A percentile compares a stretch with the other conserved stretches of the same genome.
Evolutionary conservation across 2,113 vertebrate genomes (phyloP).

Genomic region (Pipa parva): DNA sequence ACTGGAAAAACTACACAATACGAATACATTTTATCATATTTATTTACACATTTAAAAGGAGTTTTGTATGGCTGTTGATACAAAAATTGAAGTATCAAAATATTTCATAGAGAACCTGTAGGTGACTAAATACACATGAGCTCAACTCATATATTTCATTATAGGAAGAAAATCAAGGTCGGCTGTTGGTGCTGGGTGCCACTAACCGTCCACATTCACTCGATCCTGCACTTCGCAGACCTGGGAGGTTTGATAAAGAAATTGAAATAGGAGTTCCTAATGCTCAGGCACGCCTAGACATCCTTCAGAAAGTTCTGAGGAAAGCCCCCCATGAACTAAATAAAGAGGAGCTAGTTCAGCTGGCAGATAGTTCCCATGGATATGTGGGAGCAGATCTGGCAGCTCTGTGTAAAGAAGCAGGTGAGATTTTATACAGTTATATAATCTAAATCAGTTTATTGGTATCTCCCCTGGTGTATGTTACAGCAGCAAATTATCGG

Average conservation of each 20-base stretch:
- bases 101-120: too few relatives aligned
- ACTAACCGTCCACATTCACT: constrained; percentile 89
- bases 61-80: too few relatives aligned
- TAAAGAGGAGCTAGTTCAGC: constrained; percentile 60
- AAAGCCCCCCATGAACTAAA: constrained; percentile 66
- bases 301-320: constrained; percentile 76
- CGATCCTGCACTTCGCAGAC: constrained; percentile 84
- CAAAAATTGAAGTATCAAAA: too few relatives aligned
- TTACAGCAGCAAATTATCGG: too few relatives aligned
- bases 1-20: too few relatives aligned
- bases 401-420: constrained; percentile 91
- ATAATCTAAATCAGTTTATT: neutral
- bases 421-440: constrained; percentile 55
- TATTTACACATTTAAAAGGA: too few relatives aligned
- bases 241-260: constrained; percentile 91
- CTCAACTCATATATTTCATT: neutral
- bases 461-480: too few relatives aligned
- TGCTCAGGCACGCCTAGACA: constrained; percentile 76
- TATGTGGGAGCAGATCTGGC: constrained; percentile 91
- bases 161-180: constrained; percentile 84
- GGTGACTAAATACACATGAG: neutral
- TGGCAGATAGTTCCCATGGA: constrained; percentile 80
- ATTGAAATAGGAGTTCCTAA: constrained; percentile 88
- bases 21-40: too few relatives aligned
- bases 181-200: constrained; percentile 85